Percentiles rank a stretch among this genome's conserved stretches.
Conservation (phyloP, 1,140 invertebrate species). For the Conus betulinus region DNA sequence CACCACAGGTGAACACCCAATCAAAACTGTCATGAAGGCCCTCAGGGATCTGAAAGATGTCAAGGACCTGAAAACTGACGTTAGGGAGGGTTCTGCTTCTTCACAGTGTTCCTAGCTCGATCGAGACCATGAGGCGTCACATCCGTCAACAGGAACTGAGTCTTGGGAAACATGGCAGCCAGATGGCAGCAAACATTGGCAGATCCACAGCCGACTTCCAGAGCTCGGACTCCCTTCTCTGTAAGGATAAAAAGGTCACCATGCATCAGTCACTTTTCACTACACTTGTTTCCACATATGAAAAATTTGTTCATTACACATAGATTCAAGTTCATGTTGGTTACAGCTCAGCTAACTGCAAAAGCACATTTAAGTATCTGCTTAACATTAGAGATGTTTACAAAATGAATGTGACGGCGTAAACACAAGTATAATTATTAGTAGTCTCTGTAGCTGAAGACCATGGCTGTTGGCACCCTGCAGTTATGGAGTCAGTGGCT, state of each 20-base stretch:
- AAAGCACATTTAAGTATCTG: not conserved
- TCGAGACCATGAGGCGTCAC: conserved; percentile 28
- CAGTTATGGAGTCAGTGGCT: too few relatives aligned
- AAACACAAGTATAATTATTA: not conserved
- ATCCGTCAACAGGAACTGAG: conserved; percentile 43
- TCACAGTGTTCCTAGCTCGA: conserved; percentile 4
- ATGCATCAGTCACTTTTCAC: too few relatives aligned
- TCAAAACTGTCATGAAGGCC: conserved; percentile 44
- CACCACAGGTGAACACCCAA: conserved; percentile 32
- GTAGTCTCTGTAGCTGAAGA: too few relatives aligned
- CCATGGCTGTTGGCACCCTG: too few relatives aligned
- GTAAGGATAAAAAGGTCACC: not conserved
- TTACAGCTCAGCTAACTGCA: not conserved
- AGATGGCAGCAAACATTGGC: conserved; percentile 27
- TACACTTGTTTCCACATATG: not conserved
- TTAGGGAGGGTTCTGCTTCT: conserved; percentile 33
- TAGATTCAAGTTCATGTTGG: not conserved
- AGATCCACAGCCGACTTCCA: conserved; percentile 46
- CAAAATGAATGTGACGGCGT: not conserved
- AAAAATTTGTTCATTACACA: not conserved
- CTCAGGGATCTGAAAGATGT: conserved; percentile 43
- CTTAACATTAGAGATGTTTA: not conserved
- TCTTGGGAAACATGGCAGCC: conserved; percentile 45
- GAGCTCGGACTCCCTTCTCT: conserved; percentile 44
- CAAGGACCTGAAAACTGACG: conserved; percentile 30